Base-by-base conservation (phyloP, 2,113 vertebrate species). In the Beaufortia kweichowensis region DNA sequence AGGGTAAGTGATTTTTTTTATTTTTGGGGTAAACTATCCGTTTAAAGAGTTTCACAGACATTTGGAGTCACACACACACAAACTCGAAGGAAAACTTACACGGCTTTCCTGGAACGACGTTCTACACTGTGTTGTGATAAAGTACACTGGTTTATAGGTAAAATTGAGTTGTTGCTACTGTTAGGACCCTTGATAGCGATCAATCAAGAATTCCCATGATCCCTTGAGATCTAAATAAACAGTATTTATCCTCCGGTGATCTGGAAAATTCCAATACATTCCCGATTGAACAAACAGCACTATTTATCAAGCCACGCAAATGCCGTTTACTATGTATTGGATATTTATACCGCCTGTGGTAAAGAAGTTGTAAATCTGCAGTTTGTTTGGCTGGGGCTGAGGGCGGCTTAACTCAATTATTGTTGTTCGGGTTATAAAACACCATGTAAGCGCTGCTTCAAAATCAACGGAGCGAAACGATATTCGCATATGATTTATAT, bases 381-480 rank as follows among this genome's bases (percentile, higher is more conserved):
- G 48, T 23, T 55, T 56, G 67, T 56, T 70, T 56, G 67, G 67
- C 29, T 68, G 17, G 64, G 64, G 64, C 41, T 53, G 17, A 68
- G 48, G 67, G 67, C 67, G 35, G 29, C 67, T 70, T 55, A 56
- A 70, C 67, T 56, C 23, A 59, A 71, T 57, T 26, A 43, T 59
- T 56, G 31, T 57, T 71, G 68, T 71, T 43, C 21, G 21, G 33
- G 68, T 57, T 71, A 71, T 71, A 71, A 71, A 71, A 71, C 33
- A 71, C 68, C 68, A 71, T 35, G 33, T 24, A 56, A 70, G 29
- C 3, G 6, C 35, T 55, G 29, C 67, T 70, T 29, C 29, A 17
- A 56, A n/a, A 57, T 33, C 24, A 71, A 71, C 41, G 53, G 23
- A 57, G 55, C 15, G 21, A 24, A 56, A 59, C 33, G 3, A 41